Conservation (phyloP, 2,888 invertebrate genomes). For the Xestia sexstrigata region DNA sequence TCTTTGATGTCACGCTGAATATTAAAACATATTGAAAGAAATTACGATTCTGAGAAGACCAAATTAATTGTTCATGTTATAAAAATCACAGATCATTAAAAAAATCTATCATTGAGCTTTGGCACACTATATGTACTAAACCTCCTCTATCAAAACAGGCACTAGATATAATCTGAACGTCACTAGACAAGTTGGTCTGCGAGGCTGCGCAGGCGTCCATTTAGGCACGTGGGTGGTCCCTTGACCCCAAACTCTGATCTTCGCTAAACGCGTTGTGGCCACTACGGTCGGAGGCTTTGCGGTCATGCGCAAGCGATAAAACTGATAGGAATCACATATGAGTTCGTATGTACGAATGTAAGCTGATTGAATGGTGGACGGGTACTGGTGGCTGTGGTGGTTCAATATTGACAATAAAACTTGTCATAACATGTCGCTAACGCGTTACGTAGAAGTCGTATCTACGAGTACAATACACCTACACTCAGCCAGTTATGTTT, state of each 20-base stretch:
- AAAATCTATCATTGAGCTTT: background rate
- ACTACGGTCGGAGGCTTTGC: constrained; percentile 40
- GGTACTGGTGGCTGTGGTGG: background rate
- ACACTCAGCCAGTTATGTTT: background rate
- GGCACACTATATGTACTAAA: background rate
- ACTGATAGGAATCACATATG: constrained; percentile 17
- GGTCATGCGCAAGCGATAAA: constrained; percentile 35
- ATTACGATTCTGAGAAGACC: background rate
- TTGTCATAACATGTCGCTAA: no score
- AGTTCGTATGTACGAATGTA: background rate
- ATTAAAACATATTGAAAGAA: background rate
- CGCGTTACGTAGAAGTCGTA: background rate
- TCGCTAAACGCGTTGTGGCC: constrained; percentile 33
- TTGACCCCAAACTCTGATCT: constrained; percentile 55
- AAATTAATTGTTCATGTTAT: background rate
- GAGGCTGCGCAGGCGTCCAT: constrained; percentile 41
- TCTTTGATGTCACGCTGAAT: background rate
- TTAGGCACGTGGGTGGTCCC: constrained; percentile 64
- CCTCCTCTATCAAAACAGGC: background rate
- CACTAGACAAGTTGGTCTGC: background rate
- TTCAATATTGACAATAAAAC: background rate
- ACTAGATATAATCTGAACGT: constrained; percentile 4
- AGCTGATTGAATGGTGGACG: background rate
- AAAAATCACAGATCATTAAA: background rate
- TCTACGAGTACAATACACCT: background rate